phyloP scores from a whole-genome alignment of 2,797 vertebrate species.

The Cygnus olor region DNA sequence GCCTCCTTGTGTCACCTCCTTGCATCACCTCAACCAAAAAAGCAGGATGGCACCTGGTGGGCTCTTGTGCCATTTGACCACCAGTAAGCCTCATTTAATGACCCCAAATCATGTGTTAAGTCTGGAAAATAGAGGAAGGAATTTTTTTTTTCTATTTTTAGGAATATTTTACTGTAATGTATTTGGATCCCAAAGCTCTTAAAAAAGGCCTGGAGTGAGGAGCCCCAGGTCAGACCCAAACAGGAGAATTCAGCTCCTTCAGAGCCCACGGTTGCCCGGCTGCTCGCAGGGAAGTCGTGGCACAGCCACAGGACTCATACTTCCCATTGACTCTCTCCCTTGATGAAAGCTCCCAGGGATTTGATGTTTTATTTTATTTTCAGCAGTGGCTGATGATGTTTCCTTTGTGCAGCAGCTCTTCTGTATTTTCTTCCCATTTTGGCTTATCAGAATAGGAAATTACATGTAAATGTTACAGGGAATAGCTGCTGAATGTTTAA shows the following conservation, averaged over 20 bases:
- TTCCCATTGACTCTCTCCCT: not conserved
- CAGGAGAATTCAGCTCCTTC: not conserved
- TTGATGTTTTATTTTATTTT: not conserved
- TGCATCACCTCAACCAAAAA: not conserved
- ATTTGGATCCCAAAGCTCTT: not conserved
- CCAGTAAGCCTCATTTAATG: not conserved
- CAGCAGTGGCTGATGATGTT: not conserved
- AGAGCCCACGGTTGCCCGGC: not conserved
- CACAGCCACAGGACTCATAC: rapidly evolving
- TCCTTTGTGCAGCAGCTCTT: not conserved
- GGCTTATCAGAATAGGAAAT: constrained; percentile 39
- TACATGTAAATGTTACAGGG: not conserved
- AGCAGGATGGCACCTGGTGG: not conserved
- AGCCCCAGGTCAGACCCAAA: not conserved
- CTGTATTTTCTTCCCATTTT: not conserved
- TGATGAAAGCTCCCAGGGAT: not conserved
- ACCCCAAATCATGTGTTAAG: not conserved
- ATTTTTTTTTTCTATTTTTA: not conserved
- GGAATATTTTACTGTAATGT: not conserved
- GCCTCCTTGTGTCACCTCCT: not conserved
- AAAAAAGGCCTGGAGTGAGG: not conserved
- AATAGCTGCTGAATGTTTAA: constrained; percentile 5
- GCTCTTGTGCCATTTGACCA: not conserved
- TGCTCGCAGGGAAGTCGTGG: not conserved
- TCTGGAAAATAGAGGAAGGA: not conserved